Evolutionary conservation across 2,888 invertebrate genomes (phyloP).

Genomic region (Coremacera marginata): DNA sequence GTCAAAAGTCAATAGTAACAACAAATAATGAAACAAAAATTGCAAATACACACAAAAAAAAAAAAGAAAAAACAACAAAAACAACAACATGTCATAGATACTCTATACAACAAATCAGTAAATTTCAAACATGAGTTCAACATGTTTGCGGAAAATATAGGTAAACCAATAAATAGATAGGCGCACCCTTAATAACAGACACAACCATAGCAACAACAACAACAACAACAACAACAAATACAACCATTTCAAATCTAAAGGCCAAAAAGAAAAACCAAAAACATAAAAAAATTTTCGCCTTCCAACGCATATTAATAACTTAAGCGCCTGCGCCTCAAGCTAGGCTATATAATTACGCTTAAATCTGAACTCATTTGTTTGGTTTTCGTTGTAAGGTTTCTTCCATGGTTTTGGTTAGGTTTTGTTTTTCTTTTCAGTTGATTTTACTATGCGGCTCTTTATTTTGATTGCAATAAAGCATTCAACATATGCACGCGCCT

Average conservation of each 20-base stretch:
- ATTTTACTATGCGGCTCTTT: not conserved
- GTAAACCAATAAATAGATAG: not conserved
- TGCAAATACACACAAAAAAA: not conserved
- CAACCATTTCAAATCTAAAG: not conserved
- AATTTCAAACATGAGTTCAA: no score
- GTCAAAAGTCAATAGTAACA: constrained; percentile 4
- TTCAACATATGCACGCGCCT: constrained; percentile 8
- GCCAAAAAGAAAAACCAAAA: not conserved
- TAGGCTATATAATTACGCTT: not conserved
- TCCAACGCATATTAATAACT: not conserved
- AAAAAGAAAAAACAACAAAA: no score
- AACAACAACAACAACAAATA: not conserved
- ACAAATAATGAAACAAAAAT: not conserved
- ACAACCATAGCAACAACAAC: no score
- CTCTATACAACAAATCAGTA: no score
- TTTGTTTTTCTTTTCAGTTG: no score
- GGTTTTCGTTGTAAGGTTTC: no score
- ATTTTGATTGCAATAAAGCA: not conserved
- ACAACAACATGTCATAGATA: not conserved
- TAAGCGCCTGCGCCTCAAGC: constrained; percentile 9
- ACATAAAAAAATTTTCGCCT: not conserved
- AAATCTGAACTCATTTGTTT: no score
- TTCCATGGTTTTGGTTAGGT: no score
- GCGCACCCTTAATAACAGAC: not conserved
- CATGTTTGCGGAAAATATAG: not conserved